Percentiles rank a stretch among this genome's conserved stretches.
These are phyloP conservation scores for Felis chaus DNA, from an alignment of 2,113 vertebrate genomes.

Conservation along the genomic window DNA sequence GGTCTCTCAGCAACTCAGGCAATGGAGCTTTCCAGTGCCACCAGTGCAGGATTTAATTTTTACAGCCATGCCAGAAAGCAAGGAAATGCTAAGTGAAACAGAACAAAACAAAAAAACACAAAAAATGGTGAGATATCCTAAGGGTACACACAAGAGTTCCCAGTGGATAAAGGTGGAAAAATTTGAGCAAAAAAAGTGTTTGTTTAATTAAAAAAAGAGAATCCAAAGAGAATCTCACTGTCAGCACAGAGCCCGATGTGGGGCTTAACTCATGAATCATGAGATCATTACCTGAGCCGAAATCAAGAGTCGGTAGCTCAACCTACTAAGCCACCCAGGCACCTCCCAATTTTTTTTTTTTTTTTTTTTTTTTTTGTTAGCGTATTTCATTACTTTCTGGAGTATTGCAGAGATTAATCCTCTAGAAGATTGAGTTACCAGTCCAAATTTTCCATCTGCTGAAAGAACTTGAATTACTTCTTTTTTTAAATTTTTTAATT, in stretches of 20 bases:
- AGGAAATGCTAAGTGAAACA: neutral
- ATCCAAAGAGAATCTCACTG: too few relatives aligned
- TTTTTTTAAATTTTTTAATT: too few relatives aligned
- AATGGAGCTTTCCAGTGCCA: neutral
- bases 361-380: too few relatives aligned
- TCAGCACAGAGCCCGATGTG: too few relatives aligned
- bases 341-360: too few relatives aligned
- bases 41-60: neutral
- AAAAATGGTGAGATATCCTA: neutral
- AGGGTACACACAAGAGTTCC: neutral
- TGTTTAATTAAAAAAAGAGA: neutral
- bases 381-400: neutral
- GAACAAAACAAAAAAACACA: neutral
- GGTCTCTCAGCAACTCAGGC: neutral
- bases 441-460: slow-evolving; percentile 22
- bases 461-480: slow-evolving; percentile 37
- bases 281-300: too few relatives aligned
- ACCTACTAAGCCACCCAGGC: too few relatives aligned
- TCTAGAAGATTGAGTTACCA: slow-evolving; percentile 45
- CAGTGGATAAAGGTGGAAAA: neutral
- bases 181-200: neutral
- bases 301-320: too few relatives aligned
- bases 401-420: slow-evolving; percentile 1
- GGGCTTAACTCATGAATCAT: too few relatives aligned
- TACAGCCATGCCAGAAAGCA: neutral